Percentiles rank a stretch among this genome's conserved stretches.
phyloP scores from a whole-genome alignment of 2,888 invertebrate genomes.

The Cosmorhoe ocellata region DNA sequence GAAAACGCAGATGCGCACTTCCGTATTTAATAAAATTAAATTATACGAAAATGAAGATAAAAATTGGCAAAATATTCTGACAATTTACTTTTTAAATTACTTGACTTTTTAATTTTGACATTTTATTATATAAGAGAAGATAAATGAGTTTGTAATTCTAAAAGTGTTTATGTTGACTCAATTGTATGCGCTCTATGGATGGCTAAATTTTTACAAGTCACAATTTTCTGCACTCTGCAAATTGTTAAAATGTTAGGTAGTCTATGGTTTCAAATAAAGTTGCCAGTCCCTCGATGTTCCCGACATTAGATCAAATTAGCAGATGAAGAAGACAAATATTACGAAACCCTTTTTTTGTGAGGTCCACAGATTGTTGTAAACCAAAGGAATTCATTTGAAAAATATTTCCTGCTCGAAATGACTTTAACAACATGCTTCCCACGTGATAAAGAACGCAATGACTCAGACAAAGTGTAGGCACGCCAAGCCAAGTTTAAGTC shows the following conservation, averaged over 20 bases:
- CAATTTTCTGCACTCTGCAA: no score
- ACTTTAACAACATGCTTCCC: constrained; percentile 22
- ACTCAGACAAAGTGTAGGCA: constrained; percentile 21
- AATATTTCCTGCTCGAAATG: constrained; percentile 1
- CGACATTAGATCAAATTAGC: no score
- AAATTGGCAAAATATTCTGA: constrained; percentile 5
- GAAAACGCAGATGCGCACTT: constrained; percentile 72
- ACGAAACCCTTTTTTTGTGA: neutral
- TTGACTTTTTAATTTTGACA: constrained; percentile 6
- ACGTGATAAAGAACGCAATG: constrained; percentile 29
- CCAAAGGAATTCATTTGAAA: neutral
- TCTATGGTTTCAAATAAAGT: constrained; percentile 1
- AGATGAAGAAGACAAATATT: constrained; percentile 19
- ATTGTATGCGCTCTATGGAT: no score
- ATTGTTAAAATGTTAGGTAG: no score
- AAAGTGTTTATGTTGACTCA: constrained; percentile 14
- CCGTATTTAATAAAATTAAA: constrained; percentile 40
- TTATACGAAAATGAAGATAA: neutral
- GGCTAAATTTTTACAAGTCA: no score
- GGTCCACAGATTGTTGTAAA: neutral
- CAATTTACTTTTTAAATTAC: constrained; percentile 17
- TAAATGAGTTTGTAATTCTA: constrained; percentile 7
- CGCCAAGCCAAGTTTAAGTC: no score
- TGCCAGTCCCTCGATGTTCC: no score
- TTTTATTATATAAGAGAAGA: neutral